Evolutionary conservation across 2,113 vertebrate species (phyloP).

Genomic region (Scomber colias): DNA sequence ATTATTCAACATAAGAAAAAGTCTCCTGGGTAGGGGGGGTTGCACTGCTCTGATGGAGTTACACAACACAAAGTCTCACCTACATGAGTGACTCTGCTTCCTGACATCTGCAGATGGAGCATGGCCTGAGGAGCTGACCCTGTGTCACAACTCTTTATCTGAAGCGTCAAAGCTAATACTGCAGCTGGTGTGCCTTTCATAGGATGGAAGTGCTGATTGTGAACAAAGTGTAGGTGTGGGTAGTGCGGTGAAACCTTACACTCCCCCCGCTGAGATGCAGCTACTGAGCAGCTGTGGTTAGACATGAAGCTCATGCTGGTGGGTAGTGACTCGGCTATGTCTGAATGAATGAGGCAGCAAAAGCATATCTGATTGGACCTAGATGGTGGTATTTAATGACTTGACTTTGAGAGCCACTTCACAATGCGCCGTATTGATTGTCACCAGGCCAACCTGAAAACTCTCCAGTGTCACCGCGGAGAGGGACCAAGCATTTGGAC

Average conservation of each 20-base stretch:
- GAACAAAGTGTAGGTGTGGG: slow-evolving; percentile 45
- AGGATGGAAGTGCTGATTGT: slow-evolving; percentile 47
- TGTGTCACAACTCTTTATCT: slow-evolving; percentile 66
- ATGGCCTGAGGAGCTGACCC: slow-evolving; percentile 63
- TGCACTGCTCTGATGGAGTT: slow-evolving; percentile 40
- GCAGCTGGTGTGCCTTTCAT: slow-evolving; percentile 49
- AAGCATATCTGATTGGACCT: slow-evolving; percentile 37
- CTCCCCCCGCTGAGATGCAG: slow-evolving; percentile 18
- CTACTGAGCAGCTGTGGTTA: slow-evolving; percentile 15
- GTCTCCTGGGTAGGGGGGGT: background rate
- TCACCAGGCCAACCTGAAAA: slow-evolving; percentile 34
- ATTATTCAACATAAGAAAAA: slow-evolving; percentile 46
- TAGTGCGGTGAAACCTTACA: slow-evolving; percentile 22
- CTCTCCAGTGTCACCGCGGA: slow-evolving; percentile 37
- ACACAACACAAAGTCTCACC: slow-evolving; percentile 56
- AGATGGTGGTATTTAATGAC: slow-evolving; percentile 38
- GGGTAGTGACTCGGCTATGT: slow-evolving; percentile 35
- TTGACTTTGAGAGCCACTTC: slow-evolving; percentile 48
- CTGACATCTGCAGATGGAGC: slow-evolving; percentile 69
- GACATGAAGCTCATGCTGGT: slow-evolving; percentile 12
- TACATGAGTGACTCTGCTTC: slow-evolving; percentile 64
- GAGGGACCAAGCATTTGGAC: slow-evolving; percentile 20
- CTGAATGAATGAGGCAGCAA: slow-evolving; percentile 47
- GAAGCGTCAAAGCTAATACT: slow-evolving; percentile 33
- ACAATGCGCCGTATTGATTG: slow-evolving; percentile 37